Evolutionary conservation across 2,888 invertebrate genomes (phyloP).

Genomic region (Blastobasis lacticolella): DNA sequence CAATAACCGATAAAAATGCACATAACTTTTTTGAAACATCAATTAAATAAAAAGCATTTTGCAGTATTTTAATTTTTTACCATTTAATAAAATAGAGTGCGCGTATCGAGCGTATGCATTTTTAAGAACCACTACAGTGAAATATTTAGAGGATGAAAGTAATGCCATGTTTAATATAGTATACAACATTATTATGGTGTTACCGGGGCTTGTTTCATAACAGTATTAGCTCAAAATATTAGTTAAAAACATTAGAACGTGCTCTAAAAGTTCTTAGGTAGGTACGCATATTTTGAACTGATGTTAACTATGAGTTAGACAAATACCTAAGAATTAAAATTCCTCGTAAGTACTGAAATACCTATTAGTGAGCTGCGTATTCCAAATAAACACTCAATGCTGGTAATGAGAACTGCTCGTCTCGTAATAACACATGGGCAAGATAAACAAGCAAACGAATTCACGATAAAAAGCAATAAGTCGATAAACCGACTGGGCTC

Average conservation of each 20-base stretch:
- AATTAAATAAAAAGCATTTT: constrained; percentile 46
- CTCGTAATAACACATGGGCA: constrained; percentile 40
- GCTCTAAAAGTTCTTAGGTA: no score
- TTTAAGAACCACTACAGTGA: neutral
- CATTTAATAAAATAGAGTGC: constrained; percentile 31
- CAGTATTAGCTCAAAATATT: no score
- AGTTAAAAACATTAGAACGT: no score
- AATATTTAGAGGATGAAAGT: no score
- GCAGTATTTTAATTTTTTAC: constrained; percentile 31
- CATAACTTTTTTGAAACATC: constrained; percentile 9
- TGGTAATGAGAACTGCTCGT: constrained; percentile 28
- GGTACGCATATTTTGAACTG: no score
- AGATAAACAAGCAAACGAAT: constrained; percentile 49
- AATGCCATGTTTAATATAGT: no score
- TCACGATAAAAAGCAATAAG: constrained; percentile 55
- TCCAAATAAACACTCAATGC: constrained; percentile 37
- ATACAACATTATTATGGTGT: no score
- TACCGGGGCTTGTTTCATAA: no score
- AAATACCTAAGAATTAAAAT: no score
- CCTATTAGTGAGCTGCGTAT: constrained; percentile 8
- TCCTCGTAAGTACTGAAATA: neutral
- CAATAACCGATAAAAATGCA: neutral
- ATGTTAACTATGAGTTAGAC: no score
- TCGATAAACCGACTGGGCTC: constrained; percentile 37
- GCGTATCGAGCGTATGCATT: neutral